These are phyloP conservation scores for Prunella fulvescens DNA, from an alignment of 2,113 vertebrate genomes.

Conservation along the genomic window DNA sequence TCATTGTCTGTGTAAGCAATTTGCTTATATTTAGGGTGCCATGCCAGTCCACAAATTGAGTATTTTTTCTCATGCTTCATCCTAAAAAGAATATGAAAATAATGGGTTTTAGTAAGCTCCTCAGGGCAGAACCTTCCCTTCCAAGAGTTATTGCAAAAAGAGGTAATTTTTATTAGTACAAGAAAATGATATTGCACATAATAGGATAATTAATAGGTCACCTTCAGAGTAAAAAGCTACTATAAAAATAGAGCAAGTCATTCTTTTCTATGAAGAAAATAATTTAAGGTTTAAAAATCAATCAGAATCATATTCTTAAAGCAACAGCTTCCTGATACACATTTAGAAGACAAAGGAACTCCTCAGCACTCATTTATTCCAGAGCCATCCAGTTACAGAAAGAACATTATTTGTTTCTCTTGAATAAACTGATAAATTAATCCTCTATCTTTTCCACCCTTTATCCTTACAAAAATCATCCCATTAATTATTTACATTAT, in stretches of 20 bases:
- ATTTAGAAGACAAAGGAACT: neutral
- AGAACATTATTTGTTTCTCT: neutral
- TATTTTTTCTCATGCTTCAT: conserved; percentile 92
- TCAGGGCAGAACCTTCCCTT: neutral
- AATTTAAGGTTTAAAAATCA: neutral
- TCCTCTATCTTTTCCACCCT: neutral
- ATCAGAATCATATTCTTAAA: neutral
- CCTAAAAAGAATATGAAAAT: conserved; percentile 62
- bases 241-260: neutral
- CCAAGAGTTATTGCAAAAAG: neutral
- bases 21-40: conserved; percentile 83
- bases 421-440: neutral
- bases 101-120: neutral
- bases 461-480: neutral
- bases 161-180: neutral
- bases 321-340: neutral
- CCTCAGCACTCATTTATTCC: neutral
- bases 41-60: conserved; percentile 86
- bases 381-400: neutral
- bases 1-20: conserved; percentile 91
- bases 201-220: neutral
- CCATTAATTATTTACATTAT: neutral
- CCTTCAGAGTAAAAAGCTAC: neutral
- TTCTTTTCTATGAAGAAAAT: neutral
- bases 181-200: neutral